Percentiles rank a stretch among this genome's conserved stretches.
These are phyloP conservation scores for Dolomedes plantarius DNA, from an alignment of 2,888 invertebrate genomes.

Conservation along the genomic window DNA sequence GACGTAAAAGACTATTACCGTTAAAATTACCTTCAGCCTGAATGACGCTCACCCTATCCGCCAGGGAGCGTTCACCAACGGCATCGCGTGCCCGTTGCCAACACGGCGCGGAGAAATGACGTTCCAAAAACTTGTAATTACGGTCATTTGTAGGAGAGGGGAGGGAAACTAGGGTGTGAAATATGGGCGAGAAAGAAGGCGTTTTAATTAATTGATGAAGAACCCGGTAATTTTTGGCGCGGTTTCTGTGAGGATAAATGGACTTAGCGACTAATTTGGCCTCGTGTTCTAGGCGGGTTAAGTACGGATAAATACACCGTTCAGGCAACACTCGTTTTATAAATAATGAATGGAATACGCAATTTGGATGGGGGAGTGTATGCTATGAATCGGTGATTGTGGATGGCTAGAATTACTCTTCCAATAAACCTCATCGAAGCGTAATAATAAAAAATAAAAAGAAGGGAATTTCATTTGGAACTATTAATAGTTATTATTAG, in stretches of 20 bases:
- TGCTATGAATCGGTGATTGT: conserved; percentile 7
- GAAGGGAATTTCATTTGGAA: too few relatives aligned
- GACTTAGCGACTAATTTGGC: conserved; percentile 47
- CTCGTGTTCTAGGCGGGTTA: conserved; percentile 38
- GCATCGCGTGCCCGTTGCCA: conserved; percentile 57
- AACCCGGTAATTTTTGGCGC: conserved; percentile 58
- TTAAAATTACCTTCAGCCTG: neutral
- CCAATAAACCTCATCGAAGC: neutral
- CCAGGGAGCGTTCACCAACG: conserved; percentile 38
- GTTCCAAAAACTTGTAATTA: conserved; percentile 62
- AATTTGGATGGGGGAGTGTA: conserved; percentile 4
- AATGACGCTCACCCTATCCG: conserved; percentile 9
- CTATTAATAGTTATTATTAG: too few relatives aligned
- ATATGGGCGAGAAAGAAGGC: conserved; percentile 60
- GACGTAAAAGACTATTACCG: neutral
- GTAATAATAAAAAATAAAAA: too few relatives aligned
- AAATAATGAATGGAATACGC: conserved; percentile 13
- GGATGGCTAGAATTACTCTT: neutral
- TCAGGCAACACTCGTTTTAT: conserved; percentile 14
- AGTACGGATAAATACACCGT: conserved; percentile 34
- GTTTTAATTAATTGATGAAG: conserved; percentile 69
- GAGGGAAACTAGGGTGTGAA: conserved; percentile 60
- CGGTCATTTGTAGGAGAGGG: conserved; percentile 52
- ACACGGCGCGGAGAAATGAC: conserved; percentile 33
- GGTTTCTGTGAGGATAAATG: conserved; percentile 46